A percentile compares a stretch with the other conserved stretches of the same genome.
phyloP scores from a whole-genome alignment of 2,888 invertebrate species.

The Synanthedon formicaeformis region DNA sequence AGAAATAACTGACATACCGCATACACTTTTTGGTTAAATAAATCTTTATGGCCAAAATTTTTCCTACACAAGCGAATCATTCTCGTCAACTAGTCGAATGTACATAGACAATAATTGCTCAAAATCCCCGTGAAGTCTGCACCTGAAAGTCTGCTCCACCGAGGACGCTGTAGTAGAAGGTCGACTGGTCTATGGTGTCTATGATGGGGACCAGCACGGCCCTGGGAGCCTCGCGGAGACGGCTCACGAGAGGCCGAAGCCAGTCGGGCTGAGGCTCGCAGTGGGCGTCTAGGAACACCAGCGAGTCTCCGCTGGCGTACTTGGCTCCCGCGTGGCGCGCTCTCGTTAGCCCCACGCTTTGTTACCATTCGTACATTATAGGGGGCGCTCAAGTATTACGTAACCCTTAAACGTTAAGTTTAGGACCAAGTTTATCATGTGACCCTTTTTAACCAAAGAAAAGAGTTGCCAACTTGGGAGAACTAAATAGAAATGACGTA shows the following conservation, averaged over 20 bases:
- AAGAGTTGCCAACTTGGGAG: too few relatives aligned
- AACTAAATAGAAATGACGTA: too few relatives aligned
- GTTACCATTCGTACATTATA: too few relatives aligned
- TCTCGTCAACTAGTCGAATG: too few relatives aligned
- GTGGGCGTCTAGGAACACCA: constrained; percentile 92
- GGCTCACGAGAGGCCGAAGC: constrained; percentile 89
- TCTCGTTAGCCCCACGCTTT: constrained; percentile 67
- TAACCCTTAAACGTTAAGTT: too few relatives aligned
- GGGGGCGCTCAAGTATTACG: too few relatives aligned
- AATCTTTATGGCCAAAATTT: too few relatives aligned
- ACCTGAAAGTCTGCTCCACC: constrained; percentile 62
- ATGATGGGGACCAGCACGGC: constrained; percentile 94
- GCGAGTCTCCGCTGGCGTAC: constrained; percentile 80
- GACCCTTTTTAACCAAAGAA: too few relatives aligned
- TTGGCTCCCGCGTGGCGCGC: constrained; percentile 91
- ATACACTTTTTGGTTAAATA: too few relatives aligned
- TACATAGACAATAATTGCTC: background rate
- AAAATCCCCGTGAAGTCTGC: constrained; percentile 4
- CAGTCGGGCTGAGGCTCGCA: constrained; percentile 86
- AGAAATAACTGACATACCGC: too few relatives aligned
- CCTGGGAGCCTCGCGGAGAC: constrained; percentile 82
- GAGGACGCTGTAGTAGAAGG: constrained; percentile 79
- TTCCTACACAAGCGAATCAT: too few relatives aligned
- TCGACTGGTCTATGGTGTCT: constrained; percentile 89
- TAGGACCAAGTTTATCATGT: too few relatives aligned